Evolutionary conservation across 92 coral and sea anemone genomes (phyloP).

Genomic region (Heteractis magnifica): DNA sequence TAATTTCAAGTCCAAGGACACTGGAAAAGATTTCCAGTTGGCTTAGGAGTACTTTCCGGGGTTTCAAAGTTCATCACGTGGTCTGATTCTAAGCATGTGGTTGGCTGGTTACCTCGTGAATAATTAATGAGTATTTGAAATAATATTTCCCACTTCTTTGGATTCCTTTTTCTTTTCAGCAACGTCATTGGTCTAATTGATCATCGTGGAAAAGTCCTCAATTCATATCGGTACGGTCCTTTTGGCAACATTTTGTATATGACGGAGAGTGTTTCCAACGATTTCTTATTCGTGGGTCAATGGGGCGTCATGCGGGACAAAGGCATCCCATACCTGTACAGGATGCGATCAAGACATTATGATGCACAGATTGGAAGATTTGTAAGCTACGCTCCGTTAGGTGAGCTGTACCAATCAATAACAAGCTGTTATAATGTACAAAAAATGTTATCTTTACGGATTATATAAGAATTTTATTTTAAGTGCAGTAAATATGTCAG

Average conservation of each 20-base stretch:
- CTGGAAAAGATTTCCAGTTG: too few relatives aligned
- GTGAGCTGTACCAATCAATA: background rate
- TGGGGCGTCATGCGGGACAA: constrained; percentile 59
- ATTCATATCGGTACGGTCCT: constrained; percentile 57
- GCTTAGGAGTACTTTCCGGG: too few relatives aligned
- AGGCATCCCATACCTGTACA: constrained; percentile 46
- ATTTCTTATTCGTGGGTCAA: constrained; percentile 63
- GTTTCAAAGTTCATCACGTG: too few relatives aligned
- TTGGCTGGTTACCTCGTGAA: too few relatives aligned
- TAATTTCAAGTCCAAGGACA: too few relatives aligned
- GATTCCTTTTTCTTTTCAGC: constrained; percentile 12
- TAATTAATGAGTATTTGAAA: too few relatives aligned
- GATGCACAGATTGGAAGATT: constrained; percentile 64
- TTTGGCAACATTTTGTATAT: constrained; percentile 41
- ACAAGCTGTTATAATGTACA: background rate
- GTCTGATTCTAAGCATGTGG: too few relatives aligned
- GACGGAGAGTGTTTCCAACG: constrained; percentile 44
- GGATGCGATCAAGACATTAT: constrained; percentile 60
- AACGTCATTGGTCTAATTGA: constrained; percentile 51
- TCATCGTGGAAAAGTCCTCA: constrained; percentile 38
- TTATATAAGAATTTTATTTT: too few relatives aligned
- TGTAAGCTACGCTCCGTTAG: constrained; percentile 62
- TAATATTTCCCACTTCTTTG: too few relatives aligned
- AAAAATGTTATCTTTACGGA: background rate
- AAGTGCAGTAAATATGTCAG: too few relatives aligned